Conservation (phyloP, 2,797 vertebrate species). For the Thamnophis elegans region DNA sequence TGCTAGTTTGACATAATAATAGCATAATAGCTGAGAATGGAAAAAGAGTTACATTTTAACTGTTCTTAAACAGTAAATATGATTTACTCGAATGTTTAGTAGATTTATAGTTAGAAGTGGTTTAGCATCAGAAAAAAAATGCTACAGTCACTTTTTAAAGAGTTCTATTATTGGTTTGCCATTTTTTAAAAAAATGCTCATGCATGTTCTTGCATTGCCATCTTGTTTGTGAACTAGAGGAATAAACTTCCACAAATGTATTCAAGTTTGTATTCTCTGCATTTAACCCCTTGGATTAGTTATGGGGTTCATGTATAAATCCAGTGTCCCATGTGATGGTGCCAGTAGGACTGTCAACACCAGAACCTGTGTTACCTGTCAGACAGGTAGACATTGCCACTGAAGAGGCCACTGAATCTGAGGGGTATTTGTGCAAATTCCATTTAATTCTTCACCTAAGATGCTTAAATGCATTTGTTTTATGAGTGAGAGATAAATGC, state of each 20-base stretch:
- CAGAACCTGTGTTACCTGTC: too few relatives aligned
- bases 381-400: not conserved
- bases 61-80: not conserved
- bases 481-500: not conserved
- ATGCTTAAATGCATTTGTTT: not conserved
- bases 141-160: not conserved
- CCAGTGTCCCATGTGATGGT: not conserved
- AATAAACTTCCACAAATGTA: not conserved
- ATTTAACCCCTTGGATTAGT: not conserved
- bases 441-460: not conserved
- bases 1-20: accelerated
- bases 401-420: not conserved
- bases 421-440: not conserved
- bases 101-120: not conserved
- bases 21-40: not conserved
- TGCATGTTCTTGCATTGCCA: not conserved
- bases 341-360: not conserved
- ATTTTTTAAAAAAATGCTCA: not conserved
- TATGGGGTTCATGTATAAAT: not conserved
- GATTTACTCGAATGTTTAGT: not conserved
- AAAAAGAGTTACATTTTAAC: constrained; percentile 29
- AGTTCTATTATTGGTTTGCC: not conserved
- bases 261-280: not conserved
- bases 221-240: not conserved
- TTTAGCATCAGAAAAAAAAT: not conserved